Conservation (phyloP, 92 coral and sea anemone species). For the Epizoanthus fatuus region DNA sequence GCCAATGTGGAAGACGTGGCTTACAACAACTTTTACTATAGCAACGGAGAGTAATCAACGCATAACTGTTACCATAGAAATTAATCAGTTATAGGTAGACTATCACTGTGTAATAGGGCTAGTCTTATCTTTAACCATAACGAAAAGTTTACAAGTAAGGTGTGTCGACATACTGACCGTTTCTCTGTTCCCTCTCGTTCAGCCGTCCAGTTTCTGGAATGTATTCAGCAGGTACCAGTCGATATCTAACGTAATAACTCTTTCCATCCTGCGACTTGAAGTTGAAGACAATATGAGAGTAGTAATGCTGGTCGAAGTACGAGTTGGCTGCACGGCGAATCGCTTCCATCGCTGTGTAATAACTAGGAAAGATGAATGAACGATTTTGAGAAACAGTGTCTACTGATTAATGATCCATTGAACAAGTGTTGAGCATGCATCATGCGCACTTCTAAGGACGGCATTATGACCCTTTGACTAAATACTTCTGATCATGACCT, state of each 20-base stretch:
- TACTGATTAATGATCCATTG: too few species aligned
- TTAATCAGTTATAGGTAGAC: not conserved
- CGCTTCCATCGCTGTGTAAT: constrained; percentile 68
- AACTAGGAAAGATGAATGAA: constrained; percentile 30
- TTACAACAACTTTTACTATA: too few species aligned
- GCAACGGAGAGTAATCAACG: too few species aligned
- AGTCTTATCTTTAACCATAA: not conserved
- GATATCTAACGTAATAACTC: constrained; percentile 76
- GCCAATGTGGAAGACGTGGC: too few species aligned
- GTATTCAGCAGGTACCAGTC: constrained; percentile 14
- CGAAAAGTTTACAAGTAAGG: not conserved
- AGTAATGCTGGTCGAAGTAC: constrained; percentile 76
- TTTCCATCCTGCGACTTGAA: constrained; percentile 75
- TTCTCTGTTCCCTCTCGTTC: constrained; percentile 79
- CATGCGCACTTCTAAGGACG: too few species aligned
- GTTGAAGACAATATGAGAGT: constrained; percentile 62
- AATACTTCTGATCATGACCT: too few species aligned
- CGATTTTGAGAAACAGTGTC: too few species aligned
- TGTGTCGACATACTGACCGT: not conserved
- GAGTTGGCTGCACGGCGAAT: constrained; percentile 85
- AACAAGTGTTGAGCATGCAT: too few species aligned
- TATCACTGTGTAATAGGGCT: not conserved
- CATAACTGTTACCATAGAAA: too few species aligned
- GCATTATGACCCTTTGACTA: too few species aligned
- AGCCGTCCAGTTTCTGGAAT: constrained; percentile 82